A percentile compares a stretch with the other conserved stretches of the same genome.
phyloP scores from a whole-genome alignment of 1,140 invertebrate genomes.

The Octopus bimaculoides region DNA sequence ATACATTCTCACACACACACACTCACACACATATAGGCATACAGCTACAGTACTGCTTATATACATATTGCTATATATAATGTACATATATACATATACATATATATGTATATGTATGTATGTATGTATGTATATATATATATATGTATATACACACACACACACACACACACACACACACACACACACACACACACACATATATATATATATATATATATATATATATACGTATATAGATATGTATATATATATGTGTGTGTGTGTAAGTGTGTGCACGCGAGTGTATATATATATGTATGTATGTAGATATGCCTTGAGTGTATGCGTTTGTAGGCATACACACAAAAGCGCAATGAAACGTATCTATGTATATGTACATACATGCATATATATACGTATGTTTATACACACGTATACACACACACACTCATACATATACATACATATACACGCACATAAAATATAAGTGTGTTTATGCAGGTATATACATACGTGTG shows the following conservation, averaged over 20 bases:
- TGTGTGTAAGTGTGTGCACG: background rate
- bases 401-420: no score
- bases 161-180: background rate
- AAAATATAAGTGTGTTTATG: no score
- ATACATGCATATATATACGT: no score
- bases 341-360: no score
- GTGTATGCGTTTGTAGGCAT: background rate
- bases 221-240: background rate
- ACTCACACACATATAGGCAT: no score
- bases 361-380: no score
- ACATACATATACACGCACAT: no score
- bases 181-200: background rate
- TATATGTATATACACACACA: background rate
- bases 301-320: background rate
- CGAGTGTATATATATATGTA: background rate
- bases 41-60: no score
- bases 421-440: no score
- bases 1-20: no score
- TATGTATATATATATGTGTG: background rate
- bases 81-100: background rate
- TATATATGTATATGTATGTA: background rate
- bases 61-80: no score
- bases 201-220: constrained; percentile 4
- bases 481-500: no score
- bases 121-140: background rate